These are phyloP conservation scores for Chromoteleia sp. DNA, from an alignment of 2,888 invertebrate species.

Conservation along the genomic window DNA sequence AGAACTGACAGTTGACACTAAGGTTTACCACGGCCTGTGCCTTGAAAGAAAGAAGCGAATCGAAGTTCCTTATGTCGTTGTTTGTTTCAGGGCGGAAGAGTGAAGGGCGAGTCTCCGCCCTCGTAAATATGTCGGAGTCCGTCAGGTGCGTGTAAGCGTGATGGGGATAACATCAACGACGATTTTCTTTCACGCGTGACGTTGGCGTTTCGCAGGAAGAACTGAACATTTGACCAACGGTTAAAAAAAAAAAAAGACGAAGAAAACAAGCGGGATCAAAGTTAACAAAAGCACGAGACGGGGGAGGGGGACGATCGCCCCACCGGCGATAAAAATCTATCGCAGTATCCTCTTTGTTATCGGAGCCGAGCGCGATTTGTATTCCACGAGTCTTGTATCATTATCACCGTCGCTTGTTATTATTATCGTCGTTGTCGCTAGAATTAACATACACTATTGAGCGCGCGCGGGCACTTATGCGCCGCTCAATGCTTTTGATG, in stretches of 20 bases:
- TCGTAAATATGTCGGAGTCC: slow-evolving; percentile 23
- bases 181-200: slow-evolving; percentile 61
- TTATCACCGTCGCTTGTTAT: slow-evolving; percentile 27
- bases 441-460: slow-evolving; percentile 53
- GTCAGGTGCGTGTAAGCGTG: slow-evolving; percentile 45
- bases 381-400: slow-evolving; percentile 46
- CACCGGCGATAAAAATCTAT: slow-evolving; percentile 26
- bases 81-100: slow-evolving; percentile 74
- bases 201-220: too few species aligned
- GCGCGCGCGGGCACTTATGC: slow-evolving; percentile 28
- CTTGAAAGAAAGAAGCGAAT: slow-evolving; percentile 75
- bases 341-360: slow-evolving; percentile 46
- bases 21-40: slow-evolving; percentile 71
- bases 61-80: slow-evolving; percentile 72
- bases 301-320: neutral
- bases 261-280: slow-evolving; percentile 20
- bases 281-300: slow-evolving; percentile 17
- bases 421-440: slow-evolving; percentile 34
- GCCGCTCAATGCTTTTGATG: slow-evolving; percentile 55
- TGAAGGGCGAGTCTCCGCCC: slow-evolving; percentile 75
- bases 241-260: slow-evolving; percentile 21
- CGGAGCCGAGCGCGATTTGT: slow-evolving; percentile 33
- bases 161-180: slow-evolving; percentile 51
- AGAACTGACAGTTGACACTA: slow-evolving; percentile 74
- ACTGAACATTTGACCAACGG: too few species aligned